Evolutionary conservation across 2,113 vertebrate genomes (phyloP), one percentile per base, ranked within the genome.

Genomic region (Gavia stellata): DNA sequence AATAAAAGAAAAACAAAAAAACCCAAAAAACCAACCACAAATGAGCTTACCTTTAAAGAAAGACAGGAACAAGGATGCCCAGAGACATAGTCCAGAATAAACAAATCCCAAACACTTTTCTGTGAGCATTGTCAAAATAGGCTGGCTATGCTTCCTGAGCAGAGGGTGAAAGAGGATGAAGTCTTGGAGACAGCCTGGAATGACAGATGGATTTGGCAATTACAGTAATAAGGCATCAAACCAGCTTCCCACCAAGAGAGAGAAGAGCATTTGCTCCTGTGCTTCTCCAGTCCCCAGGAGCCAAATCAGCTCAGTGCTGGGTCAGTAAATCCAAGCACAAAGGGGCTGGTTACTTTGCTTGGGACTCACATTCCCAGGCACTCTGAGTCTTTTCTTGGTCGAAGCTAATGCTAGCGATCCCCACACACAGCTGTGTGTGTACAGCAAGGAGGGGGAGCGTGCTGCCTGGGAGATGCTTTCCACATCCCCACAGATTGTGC

Each of bases 21-120:
- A 31, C 31, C 14, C 9, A 14, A 28, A 66, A 20, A 4, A 8
- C 12, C 26, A 90, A 53, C 2, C 18, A 83, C 25, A 83, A 25
- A 56, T 8, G 3, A 93, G 14, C 90, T 97, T 95, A 97, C 96
- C 96, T 94, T 92, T 83, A 49, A 96, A 65, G 28, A 93, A 66
- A 34, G 95, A 93, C 45, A 94, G 59, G 88, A 97, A 95, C 25
- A 96, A 88, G 45, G 80, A 58, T 50, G 92, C 71, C 95, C 95
- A 94, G 59, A 97, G 75, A 73, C 33, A 96, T 6, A 97, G 50
- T 50, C 71, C 94, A 83, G 82, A 88, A 93, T 74, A 97, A 90
- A 92, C 9, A 94, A 92, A 92, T 53, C 58, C 71, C 50, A 94
- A 86, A 23, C 17, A 88, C 55, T 90, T 96, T 95, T 70, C 72